Percentiles rank a stretch among this genome's conserved stretches.
Evolutionary conservation across 1,140 invertebrate species (phyloP).

Genomic region (Coptotermes formosanus): DNA sequence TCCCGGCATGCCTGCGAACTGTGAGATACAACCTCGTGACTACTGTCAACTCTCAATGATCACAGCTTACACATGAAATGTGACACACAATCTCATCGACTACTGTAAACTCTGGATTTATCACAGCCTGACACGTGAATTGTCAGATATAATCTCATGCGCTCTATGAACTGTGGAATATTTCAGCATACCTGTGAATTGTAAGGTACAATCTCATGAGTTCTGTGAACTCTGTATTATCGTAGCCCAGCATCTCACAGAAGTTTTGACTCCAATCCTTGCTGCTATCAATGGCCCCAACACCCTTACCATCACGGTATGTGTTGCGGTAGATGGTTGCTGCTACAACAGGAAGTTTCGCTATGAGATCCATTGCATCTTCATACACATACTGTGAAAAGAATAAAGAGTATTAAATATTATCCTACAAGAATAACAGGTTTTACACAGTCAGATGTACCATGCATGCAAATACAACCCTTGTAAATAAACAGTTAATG

Average conservation of each 20-base stretch:
- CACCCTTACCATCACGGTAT: conserved; percentile 79
- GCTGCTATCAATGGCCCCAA: conserved; percentile 82
- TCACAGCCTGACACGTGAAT: conserved; percentile 13
- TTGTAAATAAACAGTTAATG: background rate
- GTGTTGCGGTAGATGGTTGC: conserved; percentile 93
- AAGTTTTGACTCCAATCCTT: conserved; percentile 97
- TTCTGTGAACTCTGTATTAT: conserved; percentile 83
- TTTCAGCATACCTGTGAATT: conserved; percentile 72
- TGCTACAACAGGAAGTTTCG: conserved; percentile 91
- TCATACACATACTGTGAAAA: conserved; percentile 71
- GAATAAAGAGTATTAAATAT: conserved; percentile 23
- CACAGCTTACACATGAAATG: no score
- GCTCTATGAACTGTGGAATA: no score
- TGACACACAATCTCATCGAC: conserved; percentile 53
- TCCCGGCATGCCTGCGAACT: no score
- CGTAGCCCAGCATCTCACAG: conserved; percentile 87
- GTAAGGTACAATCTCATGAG: conserved; percentile 93
- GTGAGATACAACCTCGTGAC: no score
- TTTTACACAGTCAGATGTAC: background rate
- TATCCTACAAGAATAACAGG: background rate
- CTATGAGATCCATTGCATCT: conserved; percentile 95
- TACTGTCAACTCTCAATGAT: no score
- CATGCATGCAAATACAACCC: background rate
- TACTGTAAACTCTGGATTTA: no score
- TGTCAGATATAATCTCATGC: no score